Evolutionary conservation across 2,888 invertebrate genomes (phyloP).

Genomic region (Onthophagus sagittarius): DNA sequence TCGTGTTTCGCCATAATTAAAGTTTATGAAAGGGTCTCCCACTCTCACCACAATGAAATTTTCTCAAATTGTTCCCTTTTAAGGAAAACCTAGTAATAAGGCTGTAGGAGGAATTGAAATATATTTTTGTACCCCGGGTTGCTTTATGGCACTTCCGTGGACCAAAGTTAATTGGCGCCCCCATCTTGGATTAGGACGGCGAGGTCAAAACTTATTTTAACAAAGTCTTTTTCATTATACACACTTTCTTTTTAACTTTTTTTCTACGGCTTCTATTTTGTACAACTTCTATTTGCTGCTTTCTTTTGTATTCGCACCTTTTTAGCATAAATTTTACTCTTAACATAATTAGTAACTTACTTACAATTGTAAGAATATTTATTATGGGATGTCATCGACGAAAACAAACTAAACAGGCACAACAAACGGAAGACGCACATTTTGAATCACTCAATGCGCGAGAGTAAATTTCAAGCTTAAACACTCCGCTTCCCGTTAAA

Average conservation of each 20-base stretch:
- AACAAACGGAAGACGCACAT: background rate
- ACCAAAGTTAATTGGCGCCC: background rate
- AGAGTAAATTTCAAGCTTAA: background rate
- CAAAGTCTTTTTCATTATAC: too few relatives aligned
- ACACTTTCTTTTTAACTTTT: too few relatives aligned
- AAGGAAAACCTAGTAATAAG: conserved; percentile 10
- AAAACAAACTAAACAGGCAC: background rate
- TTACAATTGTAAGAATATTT: background rate
- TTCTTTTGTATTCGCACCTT: too few relatives aligned
- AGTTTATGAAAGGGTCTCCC: background rate
- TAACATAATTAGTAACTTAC: background rate
- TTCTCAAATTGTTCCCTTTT: conserved; percentile 5
- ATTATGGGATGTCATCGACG: background rate
- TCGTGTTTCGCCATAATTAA: conserved; percentile 2
- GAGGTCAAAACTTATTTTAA: too few relatives aligned
- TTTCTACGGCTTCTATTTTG: too few relatives aligned
- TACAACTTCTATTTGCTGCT: too few relatives aligned
- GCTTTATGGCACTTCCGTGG: background rate
- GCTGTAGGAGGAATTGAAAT: background rate
- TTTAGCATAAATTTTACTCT: background rate
- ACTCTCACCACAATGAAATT: background rate
- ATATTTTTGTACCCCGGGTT: background rate
- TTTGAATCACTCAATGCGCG: background rate
- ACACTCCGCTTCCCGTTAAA: background rate
- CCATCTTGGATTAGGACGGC: too few relatives aligned